phyloP scores from a whole-genome alignment of 2,797 vertebrate genomes.

The Eurystomus glaucurus region DNA sequence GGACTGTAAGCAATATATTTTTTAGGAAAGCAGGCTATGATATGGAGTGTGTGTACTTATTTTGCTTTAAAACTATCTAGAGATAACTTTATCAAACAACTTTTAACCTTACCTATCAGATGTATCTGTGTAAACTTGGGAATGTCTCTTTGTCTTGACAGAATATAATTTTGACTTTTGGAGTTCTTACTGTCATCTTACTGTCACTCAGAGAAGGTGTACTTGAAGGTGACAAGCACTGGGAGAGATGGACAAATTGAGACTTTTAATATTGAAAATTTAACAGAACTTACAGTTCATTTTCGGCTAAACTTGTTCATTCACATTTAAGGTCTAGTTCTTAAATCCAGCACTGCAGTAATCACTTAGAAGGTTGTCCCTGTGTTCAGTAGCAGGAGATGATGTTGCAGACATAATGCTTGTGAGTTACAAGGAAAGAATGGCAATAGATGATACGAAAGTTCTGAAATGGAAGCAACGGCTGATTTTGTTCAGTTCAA shows the following conservation, averaged over 20 bases:
- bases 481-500: constrained; percentile 60
- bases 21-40: background rate
- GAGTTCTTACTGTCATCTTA: background rate
- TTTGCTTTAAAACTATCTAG: background rate
- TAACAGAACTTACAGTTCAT: background rate
- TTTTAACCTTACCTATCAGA: background rate
- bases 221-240: accelerated
- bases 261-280: background rate
- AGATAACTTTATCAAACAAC: background rate
- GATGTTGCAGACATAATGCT: accelerated
- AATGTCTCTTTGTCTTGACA: background rate
- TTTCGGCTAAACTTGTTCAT: background rate
- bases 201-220: background rate
- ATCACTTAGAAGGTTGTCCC: background rate
- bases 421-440: constrained; percentile 36
- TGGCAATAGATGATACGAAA: background rate
- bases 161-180: background rate
- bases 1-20: background rate
- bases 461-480: constrained; percentile 32
- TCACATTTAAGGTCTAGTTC: background rate
- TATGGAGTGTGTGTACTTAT: background rate
- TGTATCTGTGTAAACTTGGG: accelerated
- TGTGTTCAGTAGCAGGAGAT: background rate
- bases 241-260: background rate
- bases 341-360: background rate